phyloP scores from a whole-genome alignment of 2,888 invertebrate genomes.

The Agrilus biguttatus region DNA sequence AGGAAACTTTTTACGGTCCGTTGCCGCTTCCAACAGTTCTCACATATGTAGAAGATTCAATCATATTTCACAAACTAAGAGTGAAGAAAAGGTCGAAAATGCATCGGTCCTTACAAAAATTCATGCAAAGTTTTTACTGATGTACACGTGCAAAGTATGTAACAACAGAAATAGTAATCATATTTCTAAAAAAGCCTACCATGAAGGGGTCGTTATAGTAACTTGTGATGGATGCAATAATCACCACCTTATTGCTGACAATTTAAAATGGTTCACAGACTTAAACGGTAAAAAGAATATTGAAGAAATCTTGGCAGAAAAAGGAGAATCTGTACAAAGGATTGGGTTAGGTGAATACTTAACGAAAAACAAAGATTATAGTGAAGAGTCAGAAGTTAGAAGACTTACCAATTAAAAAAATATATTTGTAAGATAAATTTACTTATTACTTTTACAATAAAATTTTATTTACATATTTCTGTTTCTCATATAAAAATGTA shows the following conservation, averaged over 20 bases:
- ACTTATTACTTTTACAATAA: too few species aligned
- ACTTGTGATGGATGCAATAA: constrained; percentile 77
- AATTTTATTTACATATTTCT: neutral
- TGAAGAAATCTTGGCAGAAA: constrained; percentile 75
- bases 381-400: too few species aligned
- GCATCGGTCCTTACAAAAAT: constrained; percentile 21
- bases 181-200: constrained; percentile 75
- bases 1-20: too few species aligned
- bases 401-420: too few species aligned
- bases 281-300: constrained; percentile 67
- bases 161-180: constrained; percentile 57
- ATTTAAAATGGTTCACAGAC: constrained; percentile 87
- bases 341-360: constrained; percentile 14
- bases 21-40: too few species aligned
- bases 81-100: too few species aligned
- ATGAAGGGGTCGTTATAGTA: constrained; percentile 83
- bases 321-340: constrained; percentile 67
- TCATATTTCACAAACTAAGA: too few species aligned
- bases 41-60: too few species aligned
- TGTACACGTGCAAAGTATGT: constrained; percentile 86
- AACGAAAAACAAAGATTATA: too few species aligned
- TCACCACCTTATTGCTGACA: constrained; percentile 91
- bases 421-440: too few species aligned
- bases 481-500: constrained; percentile 6
- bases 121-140: constrained; percentile 49